A percentile compares a stretch with the other conserved stretches of the same genome.
Conservation (phyloP, 2,888 invertebrate species). For the Mayetiola destructor region DNA sequence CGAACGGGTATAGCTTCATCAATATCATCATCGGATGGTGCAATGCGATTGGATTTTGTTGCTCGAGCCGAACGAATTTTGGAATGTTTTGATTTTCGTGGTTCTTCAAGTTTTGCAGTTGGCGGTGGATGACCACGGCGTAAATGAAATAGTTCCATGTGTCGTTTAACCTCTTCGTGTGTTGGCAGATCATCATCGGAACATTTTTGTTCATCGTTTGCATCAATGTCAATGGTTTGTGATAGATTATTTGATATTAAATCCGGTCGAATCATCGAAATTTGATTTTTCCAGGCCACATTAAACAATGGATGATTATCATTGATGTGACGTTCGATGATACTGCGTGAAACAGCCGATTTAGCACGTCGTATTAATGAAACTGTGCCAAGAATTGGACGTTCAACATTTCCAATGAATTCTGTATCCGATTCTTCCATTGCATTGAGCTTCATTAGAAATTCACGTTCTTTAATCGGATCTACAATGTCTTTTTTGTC, state of each 20-base stretch:
- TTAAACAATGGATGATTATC: constrained; percentile 20
- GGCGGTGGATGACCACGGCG: constrained; percentile 28
- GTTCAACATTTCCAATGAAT: constrained; percentile 32
- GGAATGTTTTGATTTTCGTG: constrained; percentile 23
- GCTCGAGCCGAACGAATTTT: constrained; percentile 15
- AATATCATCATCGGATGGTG: constrained; percentile 16
- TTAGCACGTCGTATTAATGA: constrained; percentile 52
- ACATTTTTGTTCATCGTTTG: constrained; percentile 23
- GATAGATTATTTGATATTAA: background rate
- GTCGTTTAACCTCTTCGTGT: constrained; percentile 31
- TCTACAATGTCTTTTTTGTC: constrained; percentile 33
- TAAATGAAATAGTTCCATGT: constrained; percentile 33
- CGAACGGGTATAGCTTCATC: constrained; percentile 8
- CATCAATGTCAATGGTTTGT: constrained; percentile 15
- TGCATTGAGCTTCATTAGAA: constrained; percentile 32
- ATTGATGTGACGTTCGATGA: constrained; percentile 17
- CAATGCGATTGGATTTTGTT: constrained; percentile 16
- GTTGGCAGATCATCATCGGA: constrained; percentile 29
- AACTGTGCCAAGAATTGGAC: constrained; percentile 50
- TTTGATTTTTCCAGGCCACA: constrained; percentile 21
- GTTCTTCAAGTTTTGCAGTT: constrained; percentile 19
- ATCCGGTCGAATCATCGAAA: background rate
- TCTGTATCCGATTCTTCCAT: constrained; percentile 33
- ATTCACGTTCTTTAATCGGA: constrained; percentile 32
- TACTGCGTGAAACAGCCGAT: constrained; percentile 37